Conservation (phyloP, 2,888 invertebrate species). For the Drosophila picticornis region DNA sequence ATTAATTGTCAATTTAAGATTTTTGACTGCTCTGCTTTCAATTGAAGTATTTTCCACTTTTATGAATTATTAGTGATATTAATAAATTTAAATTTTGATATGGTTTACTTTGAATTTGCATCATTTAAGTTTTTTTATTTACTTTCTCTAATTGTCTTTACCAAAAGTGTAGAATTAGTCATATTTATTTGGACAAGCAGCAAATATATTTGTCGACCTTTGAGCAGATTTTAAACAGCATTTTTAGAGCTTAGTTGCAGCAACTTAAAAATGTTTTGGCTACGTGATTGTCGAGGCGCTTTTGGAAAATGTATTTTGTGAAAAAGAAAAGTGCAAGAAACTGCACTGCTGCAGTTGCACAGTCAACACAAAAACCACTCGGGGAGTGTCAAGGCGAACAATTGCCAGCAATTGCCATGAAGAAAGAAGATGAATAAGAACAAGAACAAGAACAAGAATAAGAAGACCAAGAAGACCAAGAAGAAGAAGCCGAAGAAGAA, state of each 20-base stretch:
- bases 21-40: background rate
- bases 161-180: background rate
- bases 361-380: conserved; percentile 4
- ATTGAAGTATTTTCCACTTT: background rate
- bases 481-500: conserved; percentile 3
- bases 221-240: background rate
- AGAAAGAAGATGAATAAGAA: conserved; percentile 35
- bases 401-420: conserved; percentile 39
- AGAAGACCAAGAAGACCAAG: conserved; percentile 1
- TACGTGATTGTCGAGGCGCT: conserved; percentile 37
- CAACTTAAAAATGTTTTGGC: background rate
- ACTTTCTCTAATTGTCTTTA: background rate
- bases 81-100: background rate
- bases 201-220: background rate
- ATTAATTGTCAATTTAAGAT: background rate
- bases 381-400: conserved; percentile 15
- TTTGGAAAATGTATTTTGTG: conserved; percentile 5
- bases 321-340: conserved; percentile 10
- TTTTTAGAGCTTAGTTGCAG: background rate
- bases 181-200: background rate
- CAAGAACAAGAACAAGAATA: conserved; percentile 25
- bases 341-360: conserved; percentile 45
- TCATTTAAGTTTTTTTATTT: background rate
- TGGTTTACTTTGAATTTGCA: background rate
- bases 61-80: background rate